Conservation (phyloP, 2,888 invertebrate genomes). For the Eupithecia centaureata region DNA sequence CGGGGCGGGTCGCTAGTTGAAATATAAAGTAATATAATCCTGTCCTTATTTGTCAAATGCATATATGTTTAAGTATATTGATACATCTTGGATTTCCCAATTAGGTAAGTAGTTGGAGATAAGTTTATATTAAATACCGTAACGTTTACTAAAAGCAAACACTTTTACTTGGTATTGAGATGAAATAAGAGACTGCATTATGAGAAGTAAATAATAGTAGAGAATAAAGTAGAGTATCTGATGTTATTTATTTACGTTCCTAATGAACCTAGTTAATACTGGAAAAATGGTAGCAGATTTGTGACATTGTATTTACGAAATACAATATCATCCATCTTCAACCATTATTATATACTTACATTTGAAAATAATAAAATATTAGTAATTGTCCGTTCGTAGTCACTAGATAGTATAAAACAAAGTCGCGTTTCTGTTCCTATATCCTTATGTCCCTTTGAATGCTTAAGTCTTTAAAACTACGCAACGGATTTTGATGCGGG, state of each 20-base stretch:
- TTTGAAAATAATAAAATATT: not conserved
- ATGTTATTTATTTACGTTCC: not conserved
- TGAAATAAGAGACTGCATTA: not conserved
- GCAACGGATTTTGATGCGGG: too few species aligned
- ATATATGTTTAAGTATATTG: slow-evolving; percentile 6
- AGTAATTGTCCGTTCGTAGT: not conserved
- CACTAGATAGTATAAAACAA: too few species aligned
- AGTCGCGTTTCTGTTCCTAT: too few species aligned
- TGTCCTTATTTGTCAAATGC: not conserved
- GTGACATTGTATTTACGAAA: not conserved
- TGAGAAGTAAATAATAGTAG: not conserved
- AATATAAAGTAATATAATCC: not conserved
- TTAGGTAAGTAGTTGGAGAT: slow-evolving; percentile 9
- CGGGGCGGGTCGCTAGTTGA: too few species aligned
- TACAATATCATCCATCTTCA: too few species aligned
- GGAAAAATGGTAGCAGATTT: not conserved
- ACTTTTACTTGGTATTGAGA: not conserved
- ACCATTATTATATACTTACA: too few species aligned
- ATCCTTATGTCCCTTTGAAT: too few species aligned
- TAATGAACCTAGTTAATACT: not conserved
- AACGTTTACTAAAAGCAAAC: not conserved
- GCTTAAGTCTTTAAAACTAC: too few species aligned
- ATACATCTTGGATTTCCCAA: slow-evolving; percentile 20
- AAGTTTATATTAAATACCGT: not conserved
- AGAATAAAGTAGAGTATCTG: too few species aligned